phyloP scores from a whole-genome alignment of 2,797 vertebrate genomes.

The Oryzias sinensis region DNA sequence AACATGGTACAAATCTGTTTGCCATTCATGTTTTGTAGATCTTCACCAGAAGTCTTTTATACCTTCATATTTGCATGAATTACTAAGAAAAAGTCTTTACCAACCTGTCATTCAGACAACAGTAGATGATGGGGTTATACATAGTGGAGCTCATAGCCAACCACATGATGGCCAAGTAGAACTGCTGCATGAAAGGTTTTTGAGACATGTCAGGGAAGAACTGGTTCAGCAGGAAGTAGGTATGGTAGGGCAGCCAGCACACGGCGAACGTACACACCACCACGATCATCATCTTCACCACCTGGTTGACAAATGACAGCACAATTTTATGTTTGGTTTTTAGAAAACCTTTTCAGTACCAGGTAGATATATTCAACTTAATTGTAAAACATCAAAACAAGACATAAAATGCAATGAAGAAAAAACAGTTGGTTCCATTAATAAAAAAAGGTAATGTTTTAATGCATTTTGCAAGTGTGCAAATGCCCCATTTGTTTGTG shows the following conservation, averaged over 20 bases:
- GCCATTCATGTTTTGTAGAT: too few species aligned
- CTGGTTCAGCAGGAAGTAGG: constrained; percentile 92
- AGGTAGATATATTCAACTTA: too few species aligned
- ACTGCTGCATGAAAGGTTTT: constrained; percentile 88
- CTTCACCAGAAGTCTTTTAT: too few species aligned
- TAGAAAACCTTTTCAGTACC: not conserved
- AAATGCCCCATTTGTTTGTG: too few species aligned
- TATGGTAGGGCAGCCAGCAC: constrained; percentile 96
- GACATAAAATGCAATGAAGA: too few species aligned
- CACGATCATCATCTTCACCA: constrained; percentile 98
- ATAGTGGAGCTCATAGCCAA: constrained; percentile 99
- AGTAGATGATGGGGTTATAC: constrained; percentile 99
- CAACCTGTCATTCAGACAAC: constrained; percentile 96
- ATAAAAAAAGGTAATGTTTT: too few species aligned
- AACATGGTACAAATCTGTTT: too few species aligned
- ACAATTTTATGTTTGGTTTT: not conserved
- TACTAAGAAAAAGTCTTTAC: not conserved
- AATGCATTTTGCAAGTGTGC: too few species aligned
- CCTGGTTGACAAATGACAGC: constrained; percentile 68
- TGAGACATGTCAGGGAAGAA: constrained; percentile 82
- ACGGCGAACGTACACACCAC: constrained; percentile 94
- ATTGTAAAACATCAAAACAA: too few species aligned
- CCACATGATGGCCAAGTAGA: constrained; percentile 96
- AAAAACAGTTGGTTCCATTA: too few species aligned
- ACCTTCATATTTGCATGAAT: too few species aligned